These are phyloP conservation scores for Benthosema pterotum DNA, from an alignment of 2,797 vertebrate genomes.

Conservation along the genomic window DNA sequence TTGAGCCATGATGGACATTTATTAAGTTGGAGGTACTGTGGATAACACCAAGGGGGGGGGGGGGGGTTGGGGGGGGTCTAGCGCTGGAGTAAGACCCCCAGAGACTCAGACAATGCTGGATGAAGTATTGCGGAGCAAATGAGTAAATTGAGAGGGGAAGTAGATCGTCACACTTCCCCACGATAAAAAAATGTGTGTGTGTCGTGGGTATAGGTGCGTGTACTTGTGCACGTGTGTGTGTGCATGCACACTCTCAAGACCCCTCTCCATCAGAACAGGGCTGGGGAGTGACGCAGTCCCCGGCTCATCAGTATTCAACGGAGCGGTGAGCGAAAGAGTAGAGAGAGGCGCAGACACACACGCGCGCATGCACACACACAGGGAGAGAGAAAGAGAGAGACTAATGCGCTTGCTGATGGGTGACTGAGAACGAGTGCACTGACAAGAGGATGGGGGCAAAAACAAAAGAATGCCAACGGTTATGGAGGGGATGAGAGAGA, in stretches of 20 bases:
- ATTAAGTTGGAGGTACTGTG: conserved; percentile 39
- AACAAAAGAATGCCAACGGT: conserved; percentile 23
- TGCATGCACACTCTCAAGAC: conserved; percentile 24
- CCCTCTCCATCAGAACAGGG: conserved; percentile 48
- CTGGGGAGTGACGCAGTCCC: conserved; percentile 64
- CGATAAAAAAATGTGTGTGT: conserved; percentile 33
- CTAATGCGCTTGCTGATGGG: conserved; percentile 1
- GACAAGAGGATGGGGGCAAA: conserved; percentile 5
- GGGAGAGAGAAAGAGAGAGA: too few relatives aligned
- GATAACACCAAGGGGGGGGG: too few relatives aligned
- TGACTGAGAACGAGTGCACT: neutral
- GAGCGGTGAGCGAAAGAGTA: conserved; percentile 17
- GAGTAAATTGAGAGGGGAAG: conserved; percentile 43
- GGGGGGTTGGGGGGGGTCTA: conserved; percentile 2
- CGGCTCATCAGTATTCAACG: conserved; percentile 66
- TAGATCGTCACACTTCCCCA: conserved; percentile 40
- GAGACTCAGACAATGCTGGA: conserved; percentile 38
- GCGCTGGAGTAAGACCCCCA: conserved; percentile 27
- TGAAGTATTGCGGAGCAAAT: conserved; percentile 42
- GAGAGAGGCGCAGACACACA: neutral
- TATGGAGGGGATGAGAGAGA: conserved; percentile 40
- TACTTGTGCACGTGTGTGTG: neutral
- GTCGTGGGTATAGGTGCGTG: neutral
- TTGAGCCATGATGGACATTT: conserved; percentile 18
- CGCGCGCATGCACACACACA: neutral